A percentile compares a stretch with the other conserved stretches of the same genome.
Evolutionary conservation across 2,113 vertebrate species (phyloP).

Genomic region (Rattus rattus): DNA sequence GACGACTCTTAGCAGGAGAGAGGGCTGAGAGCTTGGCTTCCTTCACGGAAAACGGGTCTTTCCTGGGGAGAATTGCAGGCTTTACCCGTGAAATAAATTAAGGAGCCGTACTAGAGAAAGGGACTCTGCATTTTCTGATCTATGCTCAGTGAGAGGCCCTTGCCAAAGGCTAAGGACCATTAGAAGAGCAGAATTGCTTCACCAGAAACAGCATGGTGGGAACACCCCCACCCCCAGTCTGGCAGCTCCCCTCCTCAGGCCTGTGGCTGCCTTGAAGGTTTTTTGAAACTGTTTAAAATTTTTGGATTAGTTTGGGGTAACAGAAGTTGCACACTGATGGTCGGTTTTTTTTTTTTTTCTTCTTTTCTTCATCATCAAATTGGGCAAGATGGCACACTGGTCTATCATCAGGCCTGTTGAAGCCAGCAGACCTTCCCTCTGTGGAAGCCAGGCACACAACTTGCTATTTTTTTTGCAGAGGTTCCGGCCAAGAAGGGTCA

Average conservation of each 20-base stretch:
- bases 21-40: background rate
- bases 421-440: background rate
- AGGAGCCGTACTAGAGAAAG: background rate
- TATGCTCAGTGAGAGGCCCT: background rate
- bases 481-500: background rate
- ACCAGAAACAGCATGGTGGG: background rate
- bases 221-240: background rate
- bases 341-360: no score
- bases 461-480: background rate
- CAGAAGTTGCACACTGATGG: background rate
- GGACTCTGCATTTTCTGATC: background rate
- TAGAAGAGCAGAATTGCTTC: background rate
- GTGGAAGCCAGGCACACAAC: background rate
- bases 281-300: background rate
- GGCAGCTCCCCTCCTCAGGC: background rate
- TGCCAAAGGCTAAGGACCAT: background rate
- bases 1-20: background rate
- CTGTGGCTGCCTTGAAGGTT: background rate
- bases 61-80: background rate
- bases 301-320: background rate
- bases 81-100: constrained; percentile 41
- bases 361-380: background rate
- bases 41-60: background rate
- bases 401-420: background rate
- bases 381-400: background rate